Percentiles rank a stretch among this genome's conserved stretches.
Conservation (phyloP, 1,140 invertebrate genomes). For the Ostrea edulis region DNA sequence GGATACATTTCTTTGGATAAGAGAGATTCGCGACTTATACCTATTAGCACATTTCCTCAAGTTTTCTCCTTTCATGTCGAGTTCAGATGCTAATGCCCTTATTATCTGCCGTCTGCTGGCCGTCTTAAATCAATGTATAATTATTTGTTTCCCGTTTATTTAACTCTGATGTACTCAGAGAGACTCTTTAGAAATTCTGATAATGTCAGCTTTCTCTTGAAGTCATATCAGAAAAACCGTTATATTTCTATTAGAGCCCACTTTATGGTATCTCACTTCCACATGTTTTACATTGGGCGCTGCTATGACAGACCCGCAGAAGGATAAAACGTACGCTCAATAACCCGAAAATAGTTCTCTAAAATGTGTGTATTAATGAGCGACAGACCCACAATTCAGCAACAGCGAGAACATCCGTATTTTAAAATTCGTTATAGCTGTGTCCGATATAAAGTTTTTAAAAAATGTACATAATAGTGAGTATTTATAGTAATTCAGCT, state of each 20-base stretch:
- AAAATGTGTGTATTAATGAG: no score
- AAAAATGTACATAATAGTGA: no score
- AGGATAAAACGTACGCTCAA: no score
- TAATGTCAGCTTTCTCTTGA: neutral
- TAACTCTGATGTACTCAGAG: neutral
- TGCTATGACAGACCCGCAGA: no score
- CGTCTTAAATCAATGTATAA: neutral
- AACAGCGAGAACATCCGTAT: no score
- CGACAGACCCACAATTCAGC: no score
- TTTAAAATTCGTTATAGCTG: no score
- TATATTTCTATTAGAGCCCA: neutral
- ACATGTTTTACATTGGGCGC: neutral
- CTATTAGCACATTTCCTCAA: neutral
- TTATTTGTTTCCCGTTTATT: neutral
- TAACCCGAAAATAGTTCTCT: no score
- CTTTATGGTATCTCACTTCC: neutral
- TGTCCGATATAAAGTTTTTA: no score
- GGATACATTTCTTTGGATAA: no score
- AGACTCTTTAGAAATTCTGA: neutral
- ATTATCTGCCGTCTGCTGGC: neutral
- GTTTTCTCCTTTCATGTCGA: neutral
- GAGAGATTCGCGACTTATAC: no score
- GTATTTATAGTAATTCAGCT: no score
- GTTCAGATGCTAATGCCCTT: neutral
- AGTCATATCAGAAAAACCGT: neutral